A percentile compares a stretch with the other conserved stretches of the same genome.
Conservation (phyloP, 2,113 vertebrate species). For the Xenopus laevis region DNA sequence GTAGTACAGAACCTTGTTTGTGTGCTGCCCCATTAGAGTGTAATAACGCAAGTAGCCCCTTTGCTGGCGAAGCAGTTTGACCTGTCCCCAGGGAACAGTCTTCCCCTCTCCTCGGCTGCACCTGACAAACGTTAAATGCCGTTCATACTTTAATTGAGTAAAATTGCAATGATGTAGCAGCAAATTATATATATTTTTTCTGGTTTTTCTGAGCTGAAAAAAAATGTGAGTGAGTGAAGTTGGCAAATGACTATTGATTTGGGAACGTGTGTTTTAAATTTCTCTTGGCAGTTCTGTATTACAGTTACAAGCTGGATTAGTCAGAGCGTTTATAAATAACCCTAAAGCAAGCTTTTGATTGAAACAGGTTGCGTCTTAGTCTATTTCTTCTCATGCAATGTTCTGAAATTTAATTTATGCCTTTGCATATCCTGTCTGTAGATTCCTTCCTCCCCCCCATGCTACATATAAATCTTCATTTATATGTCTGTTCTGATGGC, state of each 20-base stretch:
- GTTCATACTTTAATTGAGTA: conserved; percentile 45
- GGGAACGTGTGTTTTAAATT: conserved; percentile 61
- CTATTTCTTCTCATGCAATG: conserved; percentile 45
- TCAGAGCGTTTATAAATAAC: conserved; percentile 66
- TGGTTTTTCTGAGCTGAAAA: conserved; percentile 55
- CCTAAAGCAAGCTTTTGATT: conserved; percentile 57
- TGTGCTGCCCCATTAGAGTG: background rate
- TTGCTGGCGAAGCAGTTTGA: conserved; percentile 22
- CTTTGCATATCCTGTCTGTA: conserved; percentile 35
- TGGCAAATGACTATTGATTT: conserved; percentile 70
- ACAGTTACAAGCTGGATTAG: conserved; percentile 61
- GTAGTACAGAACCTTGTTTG: too few species aligned
- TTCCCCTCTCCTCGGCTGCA: conserved; percentile 28
- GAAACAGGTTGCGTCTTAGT: conserved; percentile 44
- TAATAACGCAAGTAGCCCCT: conserved; percentile 11
- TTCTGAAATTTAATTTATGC: conserved; percentile 48
- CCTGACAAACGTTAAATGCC: conserved; percentile 37
- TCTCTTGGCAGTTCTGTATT: conserved; percentile 61
- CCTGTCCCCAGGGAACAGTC: conserved; percentile 32
- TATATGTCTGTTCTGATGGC: conserved; percentile 45
- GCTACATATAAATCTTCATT: conserved; percentile 45
- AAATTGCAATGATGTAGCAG: conserved; percentile 47
- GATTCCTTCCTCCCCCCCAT: conserved; percentile 32
- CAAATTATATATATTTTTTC: conserved; percentile 51
- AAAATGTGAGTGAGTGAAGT: conserved; percentile 60